A percentile compares a stretch with the other conserved stretches of the same genome.
Conservation (phyloP, 2,797 vertebrate species). For the Sebastes itinus region DNA sequence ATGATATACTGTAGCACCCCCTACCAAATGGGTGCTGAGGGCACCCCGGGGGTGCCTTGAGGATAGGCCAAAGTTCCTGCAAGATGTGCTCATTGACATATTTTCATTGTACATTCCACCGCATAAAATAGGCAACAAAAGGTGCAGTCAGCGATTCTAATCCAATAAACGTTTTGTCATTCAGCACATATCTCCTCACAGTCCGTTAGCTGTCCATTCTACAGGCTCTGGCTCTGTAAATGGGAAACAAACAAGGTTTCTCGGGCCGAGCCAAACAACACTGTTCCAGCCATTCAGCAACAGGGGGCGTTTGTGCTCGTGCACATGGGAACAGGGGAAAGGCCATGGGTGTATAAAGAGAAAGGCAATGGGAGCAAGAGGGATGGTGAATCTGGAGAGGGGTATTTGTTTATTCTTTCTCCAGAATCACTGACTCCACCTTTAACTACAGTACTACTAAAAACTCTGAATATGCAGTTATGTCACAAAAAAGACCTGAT, state of each 20-base stretch:
- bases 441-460: background rate
- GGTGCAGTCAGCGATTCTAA: too few species aligned
- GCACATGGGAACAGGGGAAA: background rate
- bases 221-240: too few species aligned
- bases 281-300: background rate
- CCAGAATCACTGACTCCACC: background rate
- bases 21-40: background rate
- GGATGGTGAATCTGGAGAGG: background rate
- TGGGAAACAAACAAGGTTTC: too few species aligned
- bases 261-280: background rate
- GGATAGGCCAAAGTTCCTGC: background rate
- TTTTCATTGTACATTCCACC: background rate
- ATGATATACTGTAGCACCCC: background rate
- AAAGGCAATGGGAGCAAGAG: background rate
- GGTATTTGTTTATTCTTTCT: background rate
- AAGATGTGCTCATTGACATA: background rate
- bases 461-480: background rate
- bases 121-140: background rate
- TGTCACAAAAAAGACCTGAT: background rate
- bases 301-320: background rate
- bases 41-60: too few species aligned
- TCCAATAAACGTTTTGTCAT: too few species aligned
- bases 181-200: too few species aligned
- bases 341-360: background rate
- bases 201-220: too few species aligned